phyloP scores from a whole-genome alignment of 2,797 vertebrate genomes.

The Epinephelus coioides region DNA sequence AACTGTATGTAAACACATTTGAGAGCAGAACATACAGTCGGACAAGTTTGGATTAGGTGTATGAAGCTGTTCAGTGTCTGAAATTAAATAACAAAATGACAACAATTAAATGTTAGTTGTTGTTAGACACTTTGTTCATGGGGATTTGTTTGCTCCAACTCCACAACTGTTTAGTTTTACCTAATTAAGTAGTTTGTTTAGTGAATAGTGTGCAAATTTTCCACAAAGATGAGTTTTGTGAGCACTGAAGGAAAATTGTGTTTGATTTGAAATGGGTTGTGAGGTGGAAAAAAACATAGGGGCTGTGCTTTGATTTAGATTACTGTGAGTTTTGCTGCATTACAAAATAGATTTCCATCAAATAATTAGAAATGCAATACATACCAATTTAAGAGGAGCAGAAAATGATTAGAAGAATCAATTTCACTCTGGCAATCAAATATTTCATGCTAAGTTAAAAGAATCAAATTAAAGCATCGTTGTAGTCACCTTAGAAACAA shows the following conservation, averaged over 20 bases:
- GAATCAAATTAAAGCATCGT: conserved; percentile 9
- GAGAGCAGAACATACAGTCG: conserved; percentile 28
- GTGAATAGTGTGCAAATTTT: conserved; percentile 30
- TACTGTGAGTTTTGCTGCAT: not conserved
- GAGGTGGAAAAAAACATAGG: not conserved
- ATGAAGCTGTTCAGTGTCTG: conserved; percentile 21
- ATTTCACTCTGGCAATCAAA: conserved; percentile 1
- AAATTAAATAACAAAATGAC: conserved; percentile 57
- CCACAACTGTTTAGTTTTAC: conserved; percentile 33
- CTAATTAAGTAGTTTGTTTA: conserved; percentile 59
- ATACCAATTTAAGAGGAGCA: not conserved
- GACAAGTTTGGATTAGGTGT: conserved; percentile 29
- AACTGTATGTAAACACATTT: conserved; percentile 49
- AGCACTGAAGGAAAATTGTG: conserved; percentile 2
- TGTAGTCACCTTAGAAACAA: conserved; percentile 5
- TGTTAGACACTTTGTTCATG: conserved; percentile 15
- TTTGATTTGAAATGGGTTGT: conserved; percentile 16
- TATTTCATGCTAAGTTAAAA: not conserved
- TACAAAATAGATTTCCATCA: conserved; percentile 18
- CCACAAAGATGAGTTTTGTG: conserved; percentile 25
- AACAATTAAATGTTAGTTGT: conserved; percentile 59
- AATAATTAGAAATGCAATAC: conserved; percentile 26
- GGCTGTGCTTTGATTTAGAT: conserved; percentile 12
- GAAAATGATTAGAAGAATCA: conserved; percentile 8
- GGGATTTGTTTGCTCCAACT: conserved; percentile 36